Percentiles rank a stretch among this genome's conserved stretches.
These are phyloP conservation scores for Dione vanillae DNA, from an alignment of 2,888 invertebrate species.

Conservation along the genomic window DNA sequence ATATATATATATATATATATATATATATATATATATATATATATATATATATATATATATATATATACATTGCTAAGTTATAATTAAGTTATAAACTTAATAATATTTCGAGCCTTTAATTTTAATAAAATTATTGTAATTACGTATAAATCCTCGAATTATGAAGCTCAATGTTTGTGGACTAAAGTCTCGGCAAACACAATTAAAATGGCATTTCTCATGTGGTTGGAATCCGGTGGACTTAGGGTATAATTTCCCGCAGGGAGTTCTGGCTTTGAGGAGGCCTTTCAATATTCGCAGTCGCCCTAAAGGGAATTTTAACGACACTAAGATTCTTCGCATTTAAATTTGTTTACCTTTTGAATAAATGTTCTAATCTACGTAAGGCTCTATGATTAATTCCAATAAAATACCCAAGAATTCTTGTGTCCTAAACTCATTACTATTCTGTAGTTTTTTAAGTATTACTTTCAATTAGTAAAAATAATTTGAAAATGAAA, in stretches of 20 bases:
- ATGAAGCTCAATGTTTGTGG: slow-evolving; percentile 69
- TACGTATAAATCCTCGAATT: slow-evolving; percentile 58
- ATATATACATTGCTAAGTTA: too few relatives aligned
- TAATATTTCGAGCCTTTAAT: neutral
- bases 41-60: too few relatives aligned
- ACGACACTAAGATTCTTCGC: slow-evolving; percentile 47
- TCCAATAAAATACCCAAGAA: neutral
- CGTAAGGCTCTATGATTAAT: neutral
- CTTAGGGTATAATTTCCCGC: slow-evolving; percentile 72
- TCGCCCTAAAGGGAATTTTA: slow-evolving; percentile 57
- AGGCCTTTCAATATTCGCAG: slow-evolving; percentile 63
- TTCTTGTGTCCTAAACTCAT: neutral
- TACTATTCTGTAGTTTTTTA: neutral
- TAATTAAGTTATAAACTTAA: neutral
- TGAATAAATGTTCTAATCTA: slow-evolving; percentile 22
- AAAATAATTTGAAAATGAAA: too few relatives aligned
- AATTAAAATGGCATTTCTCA: slow-evolving; percentile 76
- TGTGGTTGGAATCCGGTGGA: slow-evolving; percentile 69
- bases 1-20: too few relatives aligned
- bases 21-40: too few relatives aligned
- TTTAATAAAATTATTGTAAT: slow-evolving; percentile 51
- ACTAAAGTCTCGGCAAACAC: slow-evolving; percentile 73
- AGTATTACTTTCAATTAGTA: neutral
- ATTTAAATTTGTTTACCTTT: slow-evolving; percentile 26
- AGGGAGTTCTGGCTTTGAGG: slow-evolving; percentile 69